Evolutionary conservation across 1,140 invertebrate species (phyloP).

Genomic region (Bombus consobrinus): DNA sequence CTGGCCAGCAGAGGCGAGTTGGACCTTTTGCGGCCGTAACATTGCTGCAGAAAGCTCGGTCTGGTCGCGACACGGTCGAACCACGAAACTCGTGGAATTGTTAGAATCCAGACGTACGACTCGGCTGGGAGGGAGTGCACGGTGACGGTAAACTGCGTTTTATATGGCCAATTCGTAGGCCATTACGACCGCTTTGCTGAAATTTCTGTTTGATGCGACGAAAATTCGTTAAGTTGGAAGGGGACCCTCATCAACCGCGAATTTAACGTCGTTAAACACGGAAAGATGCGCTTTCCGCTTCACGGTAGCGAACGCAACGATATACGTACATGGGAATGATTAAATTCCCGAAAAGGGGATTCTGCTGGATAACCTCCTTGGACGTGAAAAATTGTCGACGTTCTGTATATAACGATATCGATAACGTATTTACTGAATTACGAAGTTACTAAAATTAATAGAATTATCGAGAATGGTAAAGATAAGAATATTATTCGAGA

Average conservation of each 20-base stretch:
- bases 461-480: not conserved
- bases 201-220: slow-evolving; percentile 48
- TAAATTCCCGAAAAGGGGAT: not conserved
- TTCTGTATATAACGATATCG: not conserved
- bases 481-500: not conserved
- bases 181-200: slow-evolving; percentile 39
- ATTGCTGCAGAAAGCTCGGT: not conserved
- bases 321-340: not conserved
- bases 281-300: slow-evolving; percentile 4
- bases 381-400: not conserved
- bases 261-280: slow-evolving; percentile 28
- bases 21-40: slow-evolving; percentile 46
- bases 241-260: slow-evolving; percentile 11
- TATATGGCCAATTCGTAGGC: slow-evolving; percentile 28
- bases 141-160: slow-evolving; percentile 31
- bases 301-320: not conserved
- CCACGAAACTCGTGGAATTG: slow-evolving; percentile 15
- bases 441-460: too few species aligned
- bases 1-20: not conserved
- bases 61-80: not conserved
- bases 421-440: not conserved
- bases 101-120: slow-evolving; percentile 9
- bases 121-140: not conserved
- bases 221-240: slow-evolving; percentile 24
- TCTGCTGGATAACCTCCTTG: not conserved